These are phyloP conservation scores for Amphipoea oculea DNA, from an alignment of 2,888 invertebrate species.

Conservation along the genomic window DNA sequence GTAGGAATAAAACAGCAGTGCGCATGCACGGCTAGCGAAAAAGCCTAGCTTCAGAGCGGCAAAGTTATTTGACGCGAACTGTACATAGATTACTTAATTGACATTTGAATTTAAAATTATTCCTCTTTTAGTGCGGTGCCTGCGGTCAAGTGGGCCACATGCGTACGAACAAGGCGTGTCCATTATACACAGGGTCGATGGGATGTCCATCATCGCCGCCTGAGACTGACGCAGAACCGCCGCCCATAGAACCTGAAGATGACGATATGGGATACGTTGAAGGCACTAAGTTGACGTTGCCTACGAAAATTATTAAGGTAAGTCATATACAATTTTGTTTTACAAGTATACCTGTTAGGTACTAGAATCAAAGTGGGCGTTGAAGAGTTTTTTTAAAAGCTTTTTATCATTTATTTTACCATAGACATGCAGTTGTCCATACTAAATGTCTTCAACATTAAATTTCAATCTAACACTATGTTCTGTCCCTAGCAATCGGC, in stretches of 20 bases:
- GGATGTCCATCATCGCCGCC: constrained; percentile 92
- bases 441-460: background rate
- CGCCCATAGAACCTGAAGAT: constrained; percentile 94
- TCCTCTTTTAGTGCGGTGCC: constrained; percentile 94
- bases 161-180: constrained; percentile 99
- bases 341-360: background rate
- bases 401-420: background rate
- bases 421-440: no score
- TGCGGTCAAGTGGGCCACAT: constrained; percentile 96
- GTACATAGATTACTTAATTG: background rate
- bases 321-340: constrained; percentile 11
- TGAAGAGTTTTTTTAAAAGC: background rate
- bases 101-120: background rate
- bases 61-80: no score
- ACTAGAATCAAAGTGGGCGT: no score
- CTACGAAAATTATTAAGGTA: constrained; percentile 96
- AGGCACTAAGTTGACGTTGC: constrained; percentile 97
- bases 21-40: no score
- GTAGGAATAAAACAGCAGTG: no score
- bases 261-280: constrained; percentile 98
- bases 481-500: constrained; percentile 92
- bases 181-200: constrained; percentile 94
- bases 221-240: constrained; percentile 94
- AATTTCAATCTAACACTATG: background rate
- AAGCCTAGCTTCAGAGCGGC: no score